Conservation (phyloP, 2,797 vertebrate genomes). For the Pangasius sanitwongsei region DNA sequence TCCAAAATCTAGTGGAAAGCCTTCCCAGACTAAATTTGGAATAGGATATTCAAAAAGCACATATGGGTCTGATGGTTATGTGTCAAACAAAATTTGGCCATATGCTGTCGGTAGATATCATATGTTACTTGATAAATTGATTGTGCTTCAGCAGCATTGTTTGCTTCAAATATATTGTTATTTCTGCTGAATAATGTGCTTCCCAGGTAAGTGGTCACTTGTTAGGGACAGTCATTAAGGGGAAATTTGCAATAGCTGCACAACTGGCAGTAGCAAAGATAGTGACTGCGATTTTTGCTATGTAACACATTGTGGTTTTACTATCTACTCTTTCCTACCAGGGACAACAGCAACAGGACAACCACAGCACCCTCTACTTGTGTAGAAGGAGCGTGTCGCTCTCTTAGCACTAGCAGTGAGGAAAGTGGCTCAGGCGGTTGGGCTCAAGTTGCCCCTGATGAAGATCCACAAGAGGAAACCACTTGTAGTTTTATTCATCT, state of each 20-base stretch:
- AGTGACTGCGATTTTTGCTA: conserved; percentile 29
- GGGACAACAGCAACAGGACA: conserved; percentile 71
- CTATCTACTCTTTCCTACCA: conserved; percentile 70
- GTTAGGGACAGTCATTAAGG: not conserved
- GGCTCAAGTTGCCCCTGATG: conserved; percentile 92
- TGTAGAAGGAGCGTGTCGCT: conserved; percentile 79
- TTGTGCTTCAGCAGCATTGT: not conserved
- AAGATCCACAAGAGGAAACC: conserved; percentile 91
- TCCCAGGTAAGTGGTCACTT: not conserved
- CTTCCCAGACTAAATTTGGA: not conserved
- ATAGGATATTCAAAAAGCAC: not conserved
- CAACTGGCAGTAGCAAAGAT: not conserved
- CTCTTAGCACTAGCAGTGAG: conserved; percentile 89
- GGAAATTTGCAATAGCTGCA: not conserved
- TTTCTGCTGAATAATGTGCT: not conserved
- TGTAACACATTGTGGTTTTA: conserved; percentile 64
- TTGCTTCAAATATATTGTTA: not conserved
- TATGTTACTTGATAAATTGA: not conserved
- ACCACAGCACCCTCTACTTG: conserved; percentile 65
- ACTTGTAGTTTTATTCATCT: conserved; percentile 96
- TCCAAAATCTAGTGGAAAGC: not conserved
- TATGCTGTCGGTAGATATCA: not conserved
- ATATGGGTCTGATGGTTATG: not conserved
- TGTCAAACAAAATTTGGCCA: not conserved
- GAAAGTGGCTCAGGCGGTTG: conserved; percentile 92